A percentile compares a stretch with the other conserved stretches of the same genome.
Evolutionary conservation across 2,113 vertebrate species (phyloP).

Genomic region (Perccottus glenii): DNA sequence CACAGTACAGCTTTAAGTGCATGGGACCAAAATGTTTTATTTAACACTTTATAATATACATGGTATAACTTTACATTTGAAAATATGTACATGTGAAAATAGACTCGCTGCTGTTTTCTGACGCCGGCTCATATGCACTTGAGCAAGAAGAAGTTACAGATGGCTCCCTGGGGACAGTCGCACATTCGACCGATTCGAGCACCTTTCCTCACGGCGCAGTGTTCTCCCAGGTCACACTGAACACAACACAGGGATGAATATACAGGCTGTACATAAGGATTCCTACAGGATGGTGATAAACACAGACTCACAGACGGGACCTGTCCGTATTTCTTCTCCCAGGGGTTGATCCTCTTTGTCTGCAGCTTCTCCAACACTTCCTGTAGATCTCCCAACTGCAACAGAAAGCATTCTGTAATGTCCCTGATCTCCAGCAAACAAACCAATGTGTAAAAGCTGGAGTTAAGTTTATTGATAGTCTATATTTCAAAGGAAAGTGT

Average conservation of each 20-base stretch:
- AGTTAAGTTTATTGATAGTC: no score
- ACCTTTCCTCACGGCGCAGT: conserved; percentile 77
- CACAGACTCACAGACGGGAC: conserved; percentile 72
- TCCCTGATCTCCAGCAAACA: no score
- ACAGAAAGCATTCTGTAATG: background rate
- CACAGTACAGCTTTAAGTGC: background rate
- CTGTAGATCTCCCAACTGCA: conserved; percentile 77
- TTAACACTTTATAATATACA: background rate
- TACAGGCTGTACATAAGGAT: no score
- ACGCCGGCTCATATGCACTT: conserved; percentile 73
- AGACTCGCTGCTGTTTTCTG: background rate
- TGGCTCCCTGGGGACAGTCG: conserved; percentile 65
- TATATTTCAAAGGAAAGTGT: no score
- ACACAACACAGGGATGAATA: background rate
- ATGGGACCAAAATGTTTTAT: background rate
- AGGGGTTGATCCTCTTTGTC: conserved; percentile 74
- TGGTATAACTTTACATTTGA: background rate
- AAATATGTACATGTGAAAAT: conserved; percentile 33
- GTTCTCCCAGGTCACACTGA: conserved; percentile 72
- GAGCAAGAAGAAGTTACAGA: conserved; percentile 77
- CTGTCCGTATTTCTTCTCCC: conserved; percentile 82
- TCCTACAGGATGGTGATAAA: no score
- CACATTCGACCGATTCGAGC: conserved; percentile 77
- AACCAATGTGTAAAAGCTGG: no score
- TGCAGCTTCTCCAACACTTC: conserved; percentile 81